Evolutionary conservation across 2,888 invertebrate genomes (phyloP).

Genomic region (Spialia ferax): DNA sequence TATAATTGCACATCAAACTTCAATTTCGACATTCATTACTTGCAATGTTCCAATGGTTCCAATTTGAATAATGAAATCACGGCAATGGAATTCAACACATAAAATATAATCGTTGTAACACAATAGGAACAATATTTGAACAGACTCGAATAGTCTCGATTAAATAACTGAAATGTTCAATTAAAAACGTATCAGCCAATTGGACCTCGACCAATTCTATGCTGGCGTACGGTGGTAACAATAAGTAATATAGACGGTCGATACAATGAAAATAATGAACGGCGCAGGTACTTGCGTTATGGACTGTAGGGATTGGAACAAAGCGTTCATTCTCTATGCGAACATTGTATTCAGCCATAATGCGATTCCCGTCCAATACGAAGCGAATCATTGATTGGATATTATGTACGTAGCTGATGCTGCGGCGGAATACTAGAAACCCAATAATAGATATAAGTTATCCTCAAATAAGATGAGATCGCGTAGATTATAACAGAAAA

Average conservation of each 20-base stretch:
- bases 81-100: constrained; percentile 19
- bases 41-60: constrained; percentile 6
- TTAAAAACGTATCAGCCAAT: constrained; percentile 44
- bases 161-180: constrained; percentile 39
- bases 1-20: constrained; percentile 15
- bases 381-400: constrained; percentile 39
- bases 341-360: constrained; percentile 37
- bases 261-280: constrained; percentile 26
- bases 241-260: constrained; percentile 1
- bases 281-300: constrained; percentile 12
- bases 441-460: constrained; percentile 29
- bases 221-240: constrained; percentile 15
- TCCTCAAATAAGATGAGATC: constrained; percentile 17
- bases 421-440: constrained; percentile 25
- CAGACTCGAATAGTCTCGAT: constrained; percentile 23
- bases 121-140: constrained; percentile 20
- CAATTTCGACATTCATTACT: constrained; percentile 33
- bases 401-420: constrained; percentile 35
- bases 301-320: constrained; percentile 27
- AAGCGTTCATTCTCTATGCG: constrained; percentile 37
- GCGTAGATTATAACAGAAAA: background rate
- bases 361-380: constrained; percentile 35
- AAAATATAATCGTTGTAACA: constrained; percentile 15
- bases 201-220: constrained; percentile 27
- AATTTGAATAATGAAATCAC: constrained; percentile 2